Evolutionary conservation across 2,797 vertebrate genomes (phyloP), one percentile per base, ranked within the genome.

Genomic region (Pseudochirops corinnae): DNA sequence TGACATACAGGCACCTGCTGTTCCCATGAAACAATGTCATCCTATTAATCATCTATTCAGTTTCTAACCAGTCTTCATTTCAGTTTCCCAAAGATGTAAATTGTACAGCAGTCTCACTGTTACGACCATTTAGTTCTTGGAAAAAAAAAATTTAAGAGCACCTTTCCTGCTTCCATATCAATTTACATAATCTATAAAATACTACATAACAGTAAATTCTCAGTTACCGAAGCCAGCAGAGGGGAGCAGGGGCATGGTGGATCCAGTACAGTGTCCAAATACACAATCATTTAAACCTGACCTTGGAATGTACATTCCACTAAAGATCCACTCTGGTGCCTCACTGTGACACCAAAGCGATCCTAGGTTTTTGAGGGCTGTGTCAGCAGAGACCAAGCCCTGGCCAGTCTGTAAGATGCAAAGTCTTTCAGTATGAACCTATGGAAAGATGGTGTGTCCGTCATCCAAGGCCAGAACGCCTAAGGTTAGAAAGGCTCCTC

Each of bases 71-170:
- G 55, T 33, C 24, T 55, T 90, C 56, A 31, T 58, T 94, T 94
- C n/a, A 91, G 92, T 74, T 95, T 91, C 90, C 94, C 57, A 93
- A 92, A 67, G 90, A 56, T 93, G 50, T 92, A 93, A 94, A 95
- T 91, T 94, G 90, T 53, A 92, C 60, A 58, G 60, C 91, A 58
- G 60, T 93, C 26, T 55, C 53, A 92, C 18, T 91, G 10, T 56
- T 74, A 90, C 16, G 94, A 91, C 90, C 50, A 50, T 50, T 87
- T 87, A 87, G 18, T 7, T 90, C 53, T 94, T 39, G 55, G 90
- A 58, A 29, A 29, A 58, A 46, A 94, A 96, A 92, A 56, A 50
- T 21, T 93, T 93, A 46, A 87, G 55, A 93, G 62, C 28, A 93
- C 67, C 62, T 97, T 55, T 95, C 90, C 52, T 29, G 33, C 52